These are phyloP conservation scores for Myotis davidii DNA, from an alignment of 2,113 vertebrate species.

Conservation along the genomic window DNA sequence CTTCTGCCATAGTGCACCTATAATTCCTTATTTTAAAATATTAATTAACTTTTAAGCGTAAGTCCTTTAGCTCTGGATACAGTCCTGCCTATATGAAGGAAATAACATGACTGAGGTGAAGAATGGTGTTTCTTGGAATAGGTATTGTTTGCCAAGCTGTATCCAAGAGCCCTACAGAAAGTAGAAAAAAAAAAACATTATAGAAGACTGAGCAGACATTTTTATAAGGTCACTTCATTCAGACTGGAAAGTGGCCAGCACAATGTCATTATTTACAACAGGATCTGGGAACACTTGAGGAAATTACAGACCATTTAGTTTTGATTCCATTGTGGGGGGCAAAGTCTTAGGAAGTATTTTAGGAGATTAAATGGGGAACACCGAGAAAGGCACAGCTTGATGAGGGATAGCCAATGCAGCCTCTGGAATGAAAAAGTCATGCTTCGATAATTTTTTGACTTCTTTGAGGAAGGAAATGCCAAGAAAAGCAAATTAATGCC, in stretches of 20 bases:
- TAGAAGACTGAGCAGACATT: constrained; percentile 82
- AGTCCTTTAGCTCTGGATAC: constrained; percentile 61
- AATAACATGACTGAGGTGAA: constrained; percentile 68
- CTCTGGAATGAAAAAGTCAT: constrained; percentile 83
- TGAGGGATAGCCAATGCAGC: constrained; percentile 81
- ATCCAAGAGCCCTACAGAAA: constrained; percentile 79
- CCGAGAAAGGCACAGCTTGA: constrained; percentile 87
- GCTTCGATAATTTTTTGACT: constrained; percentile 82
- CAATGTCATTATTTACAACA: constrained; percentile 87
- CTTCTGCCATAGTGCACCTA: constrained; percentile 59
- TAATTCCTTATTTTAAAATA: constrained; percentile 77
- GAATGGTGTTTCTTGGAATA: constrained; percentile 78
- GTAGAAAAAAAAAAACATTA: constrained; percentile 74
- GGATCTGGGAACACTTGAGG: constrained; percentile 86
- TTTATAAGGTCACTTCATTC: constrained; percentile 83
- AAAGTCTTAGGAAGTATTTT: constrained; percentile 87
- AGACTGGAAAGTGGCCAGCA: constrained; percentile 84
- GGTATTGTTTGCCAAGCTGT: constrained; percentile 75
- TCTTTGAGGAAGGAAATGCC: constrained; percentile 82
- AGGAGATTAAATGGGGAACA: constrained; percentile 86
- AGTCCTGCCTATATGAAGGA: constrained; percentile 53
- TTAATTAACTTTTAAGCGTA: constrained; percentile 77
- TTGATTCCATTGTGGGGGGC: constrained; percentile 85
- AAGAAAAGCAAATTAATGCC: constrained; percentile 77
- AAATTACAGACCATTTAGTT: constrained; percentile 88